Conservation (phyloP, 2,113 vertebrate genomes). For the Atherinomorus stipes region DNA sequence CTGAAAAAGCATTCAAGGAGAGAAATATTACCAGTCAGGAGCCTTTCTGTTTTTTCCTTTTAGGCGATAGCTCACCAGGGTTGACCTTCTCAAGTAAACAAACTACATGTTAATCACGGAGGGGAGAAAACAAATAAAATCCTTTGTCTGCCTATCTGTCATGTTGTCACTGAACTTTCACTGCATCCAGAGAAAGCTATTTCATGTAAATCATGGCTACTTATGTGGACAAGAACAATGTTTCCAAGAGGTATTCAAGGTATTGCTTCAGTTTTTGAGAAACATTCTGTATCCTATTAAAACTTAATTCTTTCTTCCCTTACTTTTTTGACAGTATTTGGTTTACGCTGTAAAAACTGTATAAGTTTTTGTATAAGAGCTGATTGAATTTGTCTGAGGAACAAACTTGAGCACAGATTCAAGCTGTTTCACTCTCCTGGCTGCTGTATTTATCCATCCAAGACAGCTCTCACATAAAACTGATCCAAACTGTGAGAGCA, state of each 20-base stretch:
- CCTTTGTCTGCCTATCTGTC: constrained; percentile 36
- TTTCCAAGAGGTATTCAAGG: constrained; percentile 10
- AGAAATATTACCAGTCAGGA: constrained; percentile 75
- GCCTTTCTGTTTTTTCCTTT: constrained; percentile 18
- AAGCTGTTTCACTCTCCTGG: constrained; percentile 27
- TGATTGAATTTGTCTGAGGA: too few relatives aligned
- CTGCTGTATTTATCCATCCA: constrained; percentile 37
- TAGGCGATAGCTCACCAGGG: constrained; percentile 53
- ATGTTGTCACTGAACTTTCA: constrained; percentile 36
- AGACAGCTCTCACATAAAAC: constrained; percentile 28
- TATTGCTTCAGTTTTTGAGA: constrained; percentile 21
- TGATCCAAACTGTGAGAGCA: constrained; percentile 25
- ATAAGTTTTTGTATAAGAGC: not conserved
- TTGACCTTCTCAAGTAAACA: constrained; percentile 71
- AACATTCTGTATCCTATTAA: constrained; percentile 17
- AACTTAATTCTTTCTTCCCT: not conserved
- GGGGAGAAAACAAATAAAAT: constrained; percentile 44
- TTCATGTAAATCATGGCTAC: constrained; percentile 30
- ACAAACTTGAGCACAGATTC: constrained; percentile 22
- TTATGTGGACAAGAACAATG: constrained; percentile 10
- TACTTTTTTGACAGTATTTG: not conserved
- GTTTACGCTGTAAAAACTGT: constrained; percentile 5
- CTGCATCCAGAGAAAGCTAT: constrained; percentile 18
- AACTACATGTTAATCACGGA: constrained; percentile 68
- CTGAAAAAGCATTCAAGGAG: constrained; percentile 61